phyloP scores from a whole-genome alignment of 1,140 invertebrate genomes.

The Drosophila nasuta region DNA sequence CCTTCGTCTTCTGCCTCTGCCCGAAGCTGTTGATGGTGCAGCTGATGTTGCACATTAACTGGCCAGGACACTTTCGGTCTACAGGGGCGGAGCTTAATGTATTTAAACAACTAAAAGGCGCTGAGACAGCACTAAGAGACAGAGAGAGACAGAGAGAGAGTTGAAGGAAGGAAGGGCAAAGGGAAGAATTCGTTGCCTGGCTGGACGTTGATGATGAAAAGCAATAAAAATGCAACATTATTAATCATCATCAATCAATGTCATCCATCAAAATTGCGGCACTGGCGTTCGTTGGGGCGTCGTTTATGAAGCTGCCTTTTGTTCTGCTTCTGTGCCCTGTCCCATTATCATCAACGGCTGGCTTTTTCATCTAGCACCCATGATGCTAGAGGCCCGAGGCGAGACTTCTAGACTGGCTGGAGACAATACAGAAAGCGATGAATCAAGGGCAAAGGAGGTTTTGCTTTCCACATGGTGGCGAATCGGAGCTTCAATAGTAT shows the following conservation, averaged over 20 bases:
- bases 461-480: not conserved
- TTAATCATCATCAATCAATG: slow-evolving; percentile 84
- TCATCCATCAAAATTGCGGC: slow-evolving; percentile 79
- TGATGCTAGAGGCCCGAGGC: slow-evolving; percentile 11
- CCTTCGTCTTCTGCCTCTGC: not conserved
- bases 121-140: slow-evolving; percentile 31
- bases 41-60: slow-evolving; percentile 58
- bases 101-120: slow-evolving; percentile 62
- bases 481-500: slow-evolving; percentile 23
- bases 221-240: slow-evolving; percentile 83
- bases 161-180: not conserved
- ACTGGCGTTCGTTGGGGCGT: slow-evolving; percentile 14
- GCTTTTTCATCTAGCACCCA: slow-evolving; percentile 33
- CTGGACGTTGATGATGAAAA: slow-evolving; percentile 62
- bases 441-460: too few relatives aligned
- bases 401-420: slow-evolving; percentile 24
- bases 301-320: slow-evolving; percentile 41
- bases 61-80: slow-evolving; percentile 33
- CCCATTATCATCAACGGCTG: slow-evolving; percentile 67
- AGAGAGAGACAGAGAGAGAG: not conserved
- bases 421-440: slow-evolving; percentile 28
- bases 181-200: not conserved
- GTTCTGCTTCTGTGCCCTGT: slow-evolving; percentile 42
- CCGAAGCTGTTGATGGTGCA: slow-evolving; percentile 30
- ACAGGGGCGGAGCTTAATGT: slow-evolving; percentile 43